A percentile compares a stretch with the other conserved stretches of the same genome.
phyloP scores from a whole-genome alignment of 2,797 vertebrate genomes.

The Coregonus suidteri region DNA sequence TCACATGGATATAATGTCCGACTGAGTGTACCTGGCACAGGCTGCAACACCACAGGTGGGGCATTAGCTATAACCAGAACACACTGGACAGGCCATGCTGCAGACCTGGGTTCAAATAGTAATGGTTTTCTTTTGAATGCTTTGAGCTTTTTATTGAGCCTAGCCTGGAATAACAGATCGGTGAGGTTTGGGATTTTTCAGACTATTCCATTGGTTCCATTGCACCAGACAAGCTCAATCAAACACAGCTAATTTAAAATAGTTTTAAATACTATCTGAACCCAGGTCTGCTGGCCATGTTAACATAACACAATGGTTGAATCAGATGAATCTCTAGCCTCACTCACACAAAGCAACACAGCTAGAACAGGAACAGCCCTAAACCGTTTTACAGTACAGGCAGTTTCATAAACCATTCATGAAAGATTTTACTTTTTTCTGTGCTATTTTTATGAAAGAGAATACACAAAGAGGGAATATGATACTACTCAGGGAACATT shows the following conservation, averaged over 20 bases:
- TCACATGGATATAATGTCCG: conserved; percentile 71
- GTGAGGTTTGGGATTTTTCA: background rate
- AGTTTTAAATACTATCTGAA: background rate
- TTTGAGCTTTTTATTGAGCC: background rate
- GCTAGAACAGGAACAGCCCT: background rate
- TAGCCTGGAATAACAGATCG: background rate
- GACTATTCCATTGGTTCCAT: background rate
- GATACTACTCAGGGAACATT: conserved; percentile 48
- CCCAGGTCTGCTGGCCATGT: background rate
- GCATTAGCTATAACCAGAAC: conserved; percentile 41
- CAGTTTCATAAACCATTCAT: conserved; percentile 51
- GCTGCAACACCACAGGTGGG: conserved; percentile 56
- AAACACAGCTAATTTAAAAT: background rate
- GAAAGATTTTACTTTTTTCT: conserved; percentile 42
- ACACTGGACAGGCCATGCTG: background rate
- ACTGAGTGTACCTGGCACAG: conserved; percentile 59
- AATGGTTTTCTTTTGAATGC: background rate
- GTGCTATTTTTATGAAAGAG: conserved; percentile 47
- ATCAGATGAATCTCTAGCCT: background rate
- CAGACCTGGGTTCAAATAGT: background rate
- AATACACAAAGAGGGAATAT: conserved; percentile 35
- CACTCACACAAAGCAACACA: background rate
- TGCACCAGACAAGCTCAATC: background rate
- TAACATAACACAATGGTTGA: background rate
- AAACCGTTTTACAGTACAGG: conserved; percentile 36